Base-by-base conservation (phyloP, 2,113 vertebrate genomes). In the Perca fluviatilis region DNA sequence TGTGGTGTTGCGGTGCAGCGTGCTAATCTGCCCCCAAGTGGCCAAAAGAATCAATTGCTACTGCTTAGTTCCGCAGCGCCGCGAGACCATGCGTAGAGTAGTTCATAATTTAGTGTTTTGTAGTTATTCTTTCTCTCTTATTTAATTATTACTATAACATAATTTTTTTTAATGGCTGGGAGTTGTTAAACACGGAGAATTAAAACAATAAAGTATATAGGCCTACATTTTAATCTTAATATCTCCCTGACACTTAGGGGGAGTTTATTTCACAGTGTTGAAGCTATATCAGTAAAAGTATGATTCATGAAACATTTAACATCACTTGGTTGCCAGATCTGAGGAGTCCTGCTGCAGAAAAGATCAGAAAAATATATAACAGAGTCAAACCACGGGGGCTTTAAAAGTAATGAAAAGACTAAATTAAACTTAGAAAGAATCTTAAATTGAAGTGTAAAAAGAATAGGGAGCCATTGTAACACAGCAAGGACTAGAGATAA, bases 391-490 rank as follows among this genome's bases (percentile, higher is more conserved):
- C 50, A 64, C 6, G 9, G 12, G 25, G 16, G 58, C 50, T 49
- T 70, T 49, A 27, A 63, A 69, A 50, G 16, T 9, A 76, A 64
- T 77, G 9, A 74, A 46, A 72, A 30, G 46, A 54, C 5, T 63
- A 49, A 72, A 79, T 47, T 50, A 58, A 40, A 65, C 27, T 14
- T 15, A 49, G 25, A 60, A 30, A 33, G 25, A 50, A 43, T 46
- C 33, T 63, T 6, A 21, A 54, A 47, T 30, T 40, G 53, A 50
- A 25, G 7, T 16, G 4, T 33, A 21, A 8, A 25, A 53, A 15
- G 21, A 62, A 73, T n/a, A 18, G 2, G 30, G 18, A 69, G 47
- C 18, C 51, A 15, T 14, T 56, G 49, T 9, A 23, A 33, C 19
- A 23, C 43, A 33, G 27, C 33, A 36, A 36, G 60, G n/a, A 65